These are phyloP conservation scores for Hirtodrosophila confusa DNA, from an alignment of 2,888 invertebrate species.

Conservation along the genomic window DNA sequence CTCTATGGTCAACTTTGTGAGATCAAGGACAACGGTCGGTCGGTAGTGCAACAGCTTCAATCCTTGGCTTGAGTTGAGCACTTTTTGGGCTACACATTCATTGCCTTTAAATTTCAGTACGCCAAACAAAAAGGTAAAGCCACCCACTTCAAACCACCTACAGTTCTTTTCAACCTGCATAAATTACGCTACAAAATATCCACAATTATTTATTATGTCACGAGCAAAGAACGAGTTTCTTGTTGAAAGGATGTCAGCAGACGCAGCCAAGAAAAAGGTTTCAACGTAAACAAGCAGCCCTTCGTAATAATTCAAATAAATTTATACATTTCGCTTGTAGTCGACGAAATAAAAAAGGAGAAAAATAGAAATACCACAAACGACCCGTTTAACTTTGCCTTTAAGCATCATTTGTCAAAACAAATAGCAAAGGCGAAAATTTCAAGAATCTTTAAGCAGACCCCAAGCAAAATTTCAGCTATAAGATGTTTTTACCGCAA, in stretches of 20 bases:
- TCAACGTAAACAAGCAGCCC: slow-evolving; percentile 40
- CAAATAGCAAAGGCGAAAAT: slow-evolving; percentile 34
- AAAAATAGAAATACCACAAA: slow-evolving; percentile 30
- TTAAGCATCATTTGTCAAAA: slow-evolving; percentile 63
- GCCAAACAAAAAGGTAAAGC: no score
- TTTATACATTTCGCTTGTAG: slow-evolving; percentile 49
- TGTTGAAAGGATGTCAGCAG: slow-evolving; percentile 58
- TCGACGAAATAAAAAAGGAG: slow-evolving; percentile 3
- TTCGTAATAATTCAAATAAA: slow-evolving; percentile 65
- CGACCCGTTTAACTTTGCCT: slow-evolving; percentile 55
- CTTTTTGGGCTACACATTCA: slow-evolving; percentile 34
- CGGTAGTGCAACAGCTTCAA: neutral
- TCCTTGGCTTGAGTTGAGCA: slow-evolving; percentile 7
- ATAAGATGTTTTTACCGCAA: slow-evolving; percentile 3
- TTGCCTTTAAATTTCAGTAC: slow-evolving; percentile 18
- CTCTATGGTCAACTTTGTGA: slow-evolving; percentile 44
- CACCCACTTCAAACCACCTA: slow-evolving; percentile 10
- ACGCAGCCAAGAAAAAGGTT: slow-evolving; percentile 47
- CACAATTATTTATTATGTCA: slow-evolving; percentile 67
- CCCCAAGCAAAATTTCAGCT: slow-evolving; percentile 9
- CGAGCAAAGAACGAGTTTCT: slow-evolving; percentile 40
- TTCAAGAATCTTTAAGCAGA: slow-evolving; percentile 53
- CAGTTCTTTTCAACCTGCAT: slow-evolving; percentile 49
- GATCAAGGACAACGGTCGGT: slow-evolving; percentile 23
- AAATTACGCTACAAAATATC: slow-evolving; percentile 56